Conservation (phyloP, 2,113 vertebrate genomes). For the Plotosus lineatus region DNA sequence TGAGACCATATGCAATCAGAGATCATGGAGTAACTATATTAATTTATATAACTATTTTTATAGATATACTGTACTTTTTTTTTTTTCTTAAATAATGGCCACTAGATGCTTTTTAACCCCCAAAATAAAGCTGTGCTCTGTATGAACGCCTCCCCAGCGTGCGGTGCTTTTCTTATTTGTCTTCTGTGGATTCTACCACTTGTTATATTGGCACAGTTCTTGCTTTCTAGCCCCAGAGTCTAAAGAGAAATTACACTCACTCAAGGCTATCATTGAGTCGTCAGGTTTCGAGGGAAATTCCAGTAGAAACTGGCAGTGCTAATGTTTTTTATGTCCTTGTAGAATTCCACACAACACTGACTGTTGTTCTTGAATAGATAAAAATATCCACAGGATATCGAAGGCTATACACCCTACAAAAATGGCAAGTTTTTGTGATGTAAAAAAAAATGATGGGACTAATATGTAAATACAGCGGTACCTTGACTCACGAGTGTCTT, state of each 20-base stretch:
- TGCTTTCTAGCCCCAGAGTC: conserved; percentile 30
- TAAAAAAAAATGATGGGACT: too few species aligned
- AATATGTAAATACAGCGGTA: too few species aligned
- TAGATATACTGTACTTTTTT: background rate
- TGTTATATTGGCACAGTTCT: conserved; percentile 45
- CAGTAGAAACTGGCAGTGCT: background rate
- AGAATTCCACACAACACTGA: background rate
- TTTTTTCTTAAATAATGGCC: background rate
- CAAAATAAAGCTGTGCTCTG: background rate
- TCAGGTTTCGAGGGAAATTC: background rate
- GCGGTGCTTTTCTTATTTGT: conserved; percentile 25
- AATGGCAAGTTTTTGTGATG: too few species aligned
- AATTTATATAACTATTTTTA: too few species aligned
- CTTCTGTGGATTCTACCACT: conserved; percentile 38
- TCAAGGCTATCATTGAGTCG: background rate
- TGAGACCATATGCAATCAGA: too few species aligned
- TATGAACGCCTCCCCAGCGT: conserved; percentile 28
- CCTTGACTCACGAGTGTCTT: too few species aligned
- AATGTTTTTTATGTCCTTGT: background rate
- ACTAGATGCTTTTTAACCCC: background rate
- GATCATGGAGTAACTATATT: too few species aligned
- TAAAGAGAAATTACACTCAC: conserved; percentile 21
- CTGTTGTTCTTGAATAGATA: background rate
- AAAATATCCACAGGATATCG: too few species aligned
- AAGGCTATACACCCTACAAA: too few species aligned